Base-by-base conservation (phyloP, 2,113 vertebrate genomes). In the Ascaphus truei region DNA sequence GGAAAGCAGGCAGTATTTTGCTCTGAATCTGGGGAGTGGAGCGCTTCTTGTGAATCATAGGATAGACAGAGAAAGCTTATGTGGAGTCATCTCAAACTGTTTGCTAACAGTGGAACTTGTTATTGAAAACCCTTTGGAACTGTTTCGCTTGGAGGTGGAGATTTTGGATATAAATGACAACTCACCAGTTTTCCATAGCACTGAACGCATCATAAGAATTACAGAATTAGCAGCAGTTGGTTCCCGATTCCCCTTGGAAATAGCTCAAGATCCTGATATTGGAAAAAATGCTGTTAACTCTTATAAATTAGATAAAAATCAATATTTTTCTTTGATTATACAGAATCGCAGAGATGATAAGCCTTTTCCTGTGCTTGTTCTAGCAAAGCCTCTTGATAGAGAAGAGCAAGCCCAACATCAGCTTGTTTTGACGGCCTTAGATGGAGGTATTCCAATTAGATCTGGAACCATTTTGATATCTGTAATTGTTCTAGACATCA, bases 81-180 rank as follows among this genome's bases (percentile, higher is more conserved):
- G 79, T 34, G 68, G 55, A 1, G 30, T 27, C 3, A 26, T 45
- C 23, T 52, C 77, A 1, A 76, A 76, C 2, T 93, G 92, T 50
- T 74, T 84, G 10, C 26, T 93, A 52, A 79, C 61, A 12, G 76
- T 91, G 66, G 85, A 93, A 33, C 74, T 84, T 7, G 83, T 91
- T 8, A 26, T 85, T 29, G 85, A 86, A 39, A 83, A 76, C 53
- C 81, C 81, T 26, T 77, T 87, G 74, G 84, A 88, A 74, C 77
- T 84, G 43, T 80, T 74, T 72, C 73, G 20, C 18, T 43, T 92
- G 7, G 78, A 86, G 72, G 86, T 95, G 73, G 86, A 93, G 63
- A 85, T 93, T 47, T 61, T 85, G 36, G 91, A 95, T 75, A 88
- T 93, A 56, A 93, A 95, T 76, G 92, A 94, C 73, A 94, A 95